phyloP scores from a whole-genome alignment of 2,888 invertebrate genomes.

The Drosophila merina region DNA sequence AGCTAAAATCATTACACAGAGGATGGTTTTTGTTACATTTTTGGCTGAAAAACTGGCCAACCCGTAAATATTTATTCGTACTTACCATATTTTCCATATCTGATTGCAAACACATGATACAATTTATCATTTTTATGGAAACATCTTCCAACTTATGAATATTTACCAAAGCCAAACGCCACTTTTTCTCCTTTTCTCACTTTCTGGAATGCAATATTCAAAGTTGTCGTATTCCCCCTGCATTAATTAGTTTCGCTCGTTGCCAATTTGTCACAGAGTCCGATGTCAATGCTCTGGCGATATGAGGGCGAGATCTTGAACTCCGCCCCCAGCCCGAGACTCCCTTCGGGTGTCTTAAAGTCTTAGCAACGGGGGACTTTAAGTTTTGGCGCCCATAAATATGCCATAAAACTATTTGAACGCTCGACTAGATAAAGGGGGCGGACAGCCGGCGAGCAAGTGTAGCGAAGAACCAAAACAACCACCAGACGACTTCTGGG shows the following conservation, averaged over 20 bases:
- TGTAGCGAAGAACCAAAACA: conserved; percentile 53
- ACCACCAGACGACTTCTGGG: conserved; percentile 57
- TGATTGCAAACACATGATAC: neutral
- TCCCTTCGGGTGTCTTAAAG: conserved; percentile 60
- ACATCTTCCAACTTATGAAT: conserved; percentile 17
- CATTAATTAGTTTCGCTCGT: conserved; percentile 70
- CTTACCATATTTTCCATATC: neutral
- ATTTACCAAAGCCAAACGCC: conserved; percentile 1
- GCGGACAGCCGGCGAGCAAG: conserved; percentile 59
- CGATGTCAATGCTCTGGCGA: conserved; percentile 37
- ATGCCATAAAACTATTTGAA: conserved; percentile 75
- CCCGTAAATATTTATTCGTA: neutral
- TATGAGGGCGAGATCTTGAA: conserved; percentile 27
- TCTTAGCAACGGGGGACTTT: conserved; percentile 58
- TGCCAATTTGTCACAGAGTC: conserved; percentile 66
- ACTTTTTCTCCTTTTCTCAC: neutral
- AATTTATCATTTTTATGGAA: conserved; percentile 1
- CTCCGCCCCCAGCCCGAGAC: conserved; percentile 1
- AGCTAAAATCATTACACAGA: conserved; percentile 19
- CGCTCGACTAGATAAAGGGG: conserved; percentile 68
- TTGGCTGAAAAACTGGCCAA: neutral
- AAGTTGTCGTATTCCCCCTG: conserved; percentile 25
- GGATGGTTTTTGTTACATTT: neutral
- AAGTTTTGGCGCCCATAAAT: conserved; percentile 74
- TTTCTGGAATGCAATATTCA: conserved; percentile 42